These are phyloP conservation scores for Epistrophe grossulariae DNA, from an alignment of 2,888 invertebrate genomes.

Conservation along the genomic window DNA sequence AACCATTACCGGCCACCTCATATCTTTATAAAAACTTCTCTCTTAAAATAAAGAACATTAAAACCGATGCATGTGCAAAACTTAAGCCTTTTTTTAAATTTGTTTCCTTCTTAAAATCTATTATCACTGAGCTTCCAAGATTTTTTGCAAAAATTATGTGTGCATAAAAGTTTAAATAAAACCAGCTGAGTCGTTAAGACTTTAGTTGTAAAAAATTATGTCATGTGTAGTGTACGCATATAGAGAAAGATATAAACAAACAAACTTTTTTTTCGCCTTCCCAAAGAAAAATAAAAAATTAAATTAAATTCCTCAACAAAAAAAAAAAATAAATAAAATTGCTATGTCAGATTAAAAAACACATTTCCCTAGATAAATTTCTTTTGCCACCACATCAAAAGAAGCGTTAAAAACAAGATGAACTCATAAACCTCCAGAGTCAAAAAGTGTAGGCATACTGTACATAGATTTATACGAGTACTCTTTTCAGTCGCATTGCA, in stretches of 20 bases:
- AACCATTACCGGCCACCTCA: too few species aligned
- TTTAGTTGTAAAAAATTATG: too few species aligned
- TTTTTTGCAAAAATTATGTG: not conserved
- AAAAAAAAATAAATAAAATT: not conserved
- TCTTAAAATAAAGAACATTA: too few species aligned
- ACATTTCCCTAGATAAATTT: conserved; percentile 6
- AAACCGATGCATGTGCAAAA: too few species aligned
- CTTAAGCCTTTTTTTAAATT: too few species aligned
- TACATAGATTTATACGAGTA: not conserved
- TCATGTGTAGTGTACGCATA: too few species aligned
- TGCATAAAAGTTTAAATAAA: not conserved
- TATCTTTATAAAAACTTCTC: too few species aligned
- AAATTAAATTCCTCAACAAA: conserved; percentile 2
- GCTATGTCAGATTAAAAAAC: not conserved
- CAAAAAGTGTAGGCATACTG: not conserved
- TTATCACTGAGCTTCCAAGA: too few species aligned
- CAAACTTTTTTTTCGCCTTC: too few species aligned
- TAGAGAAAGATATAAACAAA: too few species aligned
- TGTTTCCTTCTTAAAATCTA: too few species aligned
- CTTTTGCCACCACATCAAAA: conserved; percentile 2
- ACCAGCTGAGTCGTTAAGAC: not conserved
- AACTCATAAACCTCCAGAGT: not conserved
- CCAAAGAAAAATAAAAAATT: not conserved
- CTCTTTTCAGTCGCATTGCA: not conserved
- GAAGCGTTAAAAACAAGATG: not conserved